Evolutionary conservation across 2,888 invertebrate genomes (phyloP).

Genomic region (Plagodis dolabraria): DNA sequence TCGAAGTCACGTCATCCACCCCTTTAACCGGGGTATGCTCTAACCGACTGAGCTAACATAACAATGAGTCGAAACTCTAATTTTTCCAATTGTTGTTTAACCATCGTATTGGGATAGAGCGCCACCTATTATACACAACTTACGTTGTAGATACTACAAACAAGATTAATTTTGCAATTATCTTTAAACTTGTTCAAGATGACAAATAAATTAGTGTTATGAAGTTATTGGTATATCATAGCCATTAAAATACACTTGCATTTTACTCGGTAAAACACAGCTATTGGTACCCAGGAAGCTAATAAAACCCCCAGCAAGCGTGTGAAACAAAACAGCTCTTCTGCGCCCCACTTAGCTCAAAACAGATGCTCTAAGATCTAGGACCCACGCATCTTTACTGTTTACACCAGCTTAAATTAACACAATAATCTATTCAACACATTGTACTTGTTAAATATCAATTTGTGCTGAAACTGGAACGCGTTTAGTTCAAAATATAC

Average conservation of each 20-base stretch:
- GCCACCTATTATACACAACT: too few relatives aligned
- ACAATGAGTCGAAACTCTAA: too few relatives aligned
- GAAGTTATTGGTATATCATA: slow-evolving; percentile 3
- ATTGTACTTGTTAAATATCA: slow-evolving; percentile 20
- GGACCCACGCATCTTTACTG: slow-evolving; percentile 17
- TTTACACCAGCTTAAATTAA: slow-evolving; percentile 22
- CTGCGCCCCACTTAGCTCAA: slow-evolving; percentile 13
- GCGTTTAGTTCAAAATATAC: slow-evolving; percentile 8
- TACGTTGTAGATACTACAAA: too few relatives aligned
- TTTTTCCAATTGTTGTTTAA: too few relatives aligned
- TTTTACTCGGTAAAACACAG: too few relatives aligned
- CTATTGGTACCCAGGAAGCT: not conserved
- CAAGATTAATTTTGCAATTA: too few relatives aligned
- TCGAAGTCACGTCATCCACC: too few relatives aligned
- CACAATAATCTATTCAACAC: slow-evolving; percentile 19
- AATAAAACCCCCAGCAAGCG: slow-evolving; percentile 7
- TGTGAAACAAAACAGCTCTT: slow-evolving; percentile 10
- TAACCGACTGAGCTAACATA: too few relatives aligned
- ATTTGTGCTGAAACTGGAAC: slow-evolving; percentile 20
- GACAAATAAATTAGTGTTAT: too few relatives aligned
- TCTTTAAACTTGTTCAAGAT: too few relatives aligned
- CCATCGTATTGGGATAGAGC: too few relatives aligned
- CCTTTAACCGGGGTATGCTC: too few relatives aligned
- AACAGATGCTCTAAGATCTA: slow-evolving; percentile 17
- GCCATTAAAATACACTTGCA: slow-evolving; percentile 10